Conservation (phyloP, 2,888 invertebrate species). For the Proisotoma minuta region DNA sequence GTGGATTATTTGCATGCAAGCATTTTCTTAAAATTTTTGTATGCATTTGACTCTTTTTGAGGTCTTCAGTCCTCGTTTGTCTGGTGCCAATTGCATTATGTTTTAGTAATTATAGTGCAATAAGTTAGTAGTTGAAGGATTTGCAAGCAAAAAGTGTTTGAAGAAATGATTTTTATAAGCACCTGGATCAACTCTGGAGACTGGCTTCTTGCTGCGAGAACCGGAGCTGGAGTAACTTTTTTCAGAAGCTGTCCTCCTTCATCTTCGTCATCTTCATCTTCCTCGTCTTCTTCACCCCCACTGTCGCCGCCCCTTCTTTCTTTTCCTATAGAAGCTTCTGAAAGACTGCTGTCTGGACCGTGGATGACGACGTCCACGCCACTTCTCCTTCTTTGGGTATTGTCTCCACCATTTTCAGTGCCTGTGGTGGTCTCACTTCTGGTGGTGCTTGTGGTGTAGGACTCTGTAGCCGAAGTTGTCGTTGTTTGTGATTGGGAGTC, state of each 20-base stretch:
- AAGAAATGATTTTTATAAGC: slow-evolving; percentile 31
- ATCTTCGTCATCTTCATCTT: slow-evolving; percentile 20
- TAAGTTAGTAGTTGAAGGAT: no score
- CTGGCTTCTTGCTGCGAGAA: slow-evolving; percentile 50
- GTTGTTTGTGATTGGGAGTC: slow-evolving; percentile 36
- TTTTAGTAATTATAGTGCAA: no score
- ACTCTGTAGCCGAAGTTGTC: slow-evolving; percentile 33
- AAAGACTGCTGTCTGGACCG: background rate
- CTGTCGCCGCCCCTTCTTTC: slow-evolving; percentile 22
- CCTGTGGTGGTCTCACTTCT: slow-evolving; percentile 7
- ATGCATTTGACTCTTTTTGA: no score
- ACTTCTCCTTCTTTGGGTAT: slow-evolving; percentile 22
- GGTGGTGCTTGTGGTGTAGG: slow-evolving; percentile 31
- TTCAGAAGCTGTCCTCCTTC: slow-evolving; percentile 34
- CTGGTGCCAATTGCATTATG: no score
- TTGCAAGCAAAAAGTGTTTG: no score
- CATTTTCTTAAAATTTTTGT: no score
- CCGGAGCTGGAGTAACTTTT: slow-evolving; percentile 48
- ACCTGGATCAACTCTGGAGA: slow-evolving; percentile 55
- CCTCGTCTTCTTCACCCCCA: slow-evolving; percentile 18
- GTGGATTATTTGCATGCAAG: no score
- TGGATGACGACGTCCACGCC: no score
- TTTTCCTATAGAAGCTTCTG: slow-evolving; percentile 9
- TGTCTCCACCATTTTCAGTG: slow-evolving; percentile 16
- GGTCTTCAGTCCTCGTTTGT: no score